phyloP scores from a whole-genome alignment of 2,113 vertebrate genomes.

The Chloropsis cyanopogon region DNA sequence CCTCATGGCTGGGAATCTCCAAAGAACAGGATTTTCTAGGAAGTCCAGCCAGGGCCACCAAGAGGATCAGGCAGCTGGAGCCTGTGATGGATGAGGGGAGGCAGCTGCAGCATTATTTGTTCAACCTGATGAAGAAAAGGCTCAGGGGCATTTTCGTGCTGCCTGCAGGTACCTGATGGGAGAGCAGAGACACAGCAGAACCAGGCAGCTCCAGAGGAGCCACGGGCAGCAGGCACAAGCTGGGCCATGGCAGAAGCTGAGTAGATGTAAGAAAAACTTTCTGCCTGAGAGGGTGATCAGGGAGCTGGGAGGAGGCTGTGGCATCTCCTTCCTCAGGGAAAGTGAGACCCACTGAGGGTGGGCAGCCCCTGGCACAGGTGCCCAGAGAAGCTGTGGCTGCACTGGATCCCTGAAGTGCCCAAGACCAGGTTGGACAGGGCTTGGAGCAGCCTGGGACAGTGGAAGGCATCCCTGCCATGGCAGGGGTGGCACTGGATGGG shows the following conservation, averaged over 20 bases:
- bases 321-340: not conserved
- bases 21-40: not conserved
- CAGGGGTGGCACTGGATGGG: not conserved
- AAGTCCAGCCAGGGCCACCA: not conserved
- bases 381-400: not conserved
- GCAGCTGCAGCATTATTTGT: not conserved
- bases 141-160: not conserved
- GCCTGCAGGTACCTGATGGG: not conserved
- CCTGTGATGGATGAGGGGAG: not conserved
- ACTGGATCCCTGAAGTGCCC: not conserved
- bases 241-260: not conserved
- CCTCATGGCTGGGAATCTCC: not conserved
- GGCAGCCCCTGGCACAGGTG: not conserved
- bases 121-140: not conserved
- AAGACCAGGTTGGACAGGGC: fast-evolving
- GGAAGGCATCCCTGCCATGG: not conserved
- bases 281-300: not conserved
- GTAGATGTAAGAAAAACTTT: not conserved
- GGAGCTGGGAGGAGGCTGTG: not conserved
- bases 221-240: fast-evolving
- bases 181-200: not conserved
- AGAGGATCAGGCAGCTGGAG: not conserved
- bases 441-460: fast-evolving
- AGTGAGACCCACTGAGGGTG: not conserved
- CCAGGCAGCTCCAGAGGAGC: not conserved